A percentile compares a stretch with the other conserved stretches of the same genome.
These are phyloP conservation scores for Antechinus flavipes DNA, from an alignment of 2,113 vertebrate genomes.

Conservation along the genomic window DNA sequence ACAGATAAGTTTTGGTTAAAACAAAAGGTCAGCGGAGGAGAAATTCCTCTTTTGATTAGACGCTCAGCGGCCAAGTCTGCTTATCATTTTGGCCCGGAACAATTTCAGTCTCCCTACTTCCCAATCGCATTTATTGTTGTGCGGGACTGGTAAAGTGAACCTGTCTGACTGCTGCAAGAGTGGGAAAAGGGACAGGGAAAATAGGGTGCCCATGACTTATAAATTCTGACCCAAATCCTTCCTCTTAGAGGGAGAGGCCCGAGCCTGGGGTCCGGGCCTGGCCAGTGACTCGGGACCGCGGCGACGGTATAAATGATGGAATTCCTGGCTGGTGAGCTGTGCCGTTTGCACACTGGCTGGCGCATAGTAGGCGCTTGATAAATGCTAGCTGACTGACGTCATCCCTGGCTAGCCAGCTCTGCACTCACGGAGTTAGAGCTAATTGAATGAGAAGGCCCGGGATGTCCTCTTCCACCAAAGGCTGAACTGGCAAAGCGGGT, in stretches of 20 bases:
- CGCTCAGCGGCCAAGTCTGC: neutral
- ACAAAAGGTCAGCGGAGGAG: neutral
- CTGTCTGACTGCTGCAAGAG: neutral
- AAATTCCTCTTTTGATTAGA: neutral
- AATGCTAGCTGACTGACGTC: neutral
- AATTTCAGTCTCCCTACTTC: neutral
- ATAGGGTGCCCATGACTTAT: neutral
- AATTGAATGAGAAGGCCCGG: neutral
- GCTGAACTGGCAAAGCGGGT: neutral
- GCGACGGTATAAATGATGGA: neutral
- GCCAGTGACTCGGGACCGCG: too few relatives aligned
- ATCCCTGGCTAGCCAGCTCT: neutral
- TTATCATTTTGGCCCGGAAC: neutral
- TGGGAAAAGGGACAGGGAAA: neutral
- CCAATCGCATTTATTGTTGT: neutral
- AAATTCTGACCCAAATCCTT: neutral
- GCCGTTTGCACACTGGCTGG: neutral
- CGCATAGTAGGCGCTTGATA: neutral
- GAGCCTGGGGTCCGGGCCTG: neutral
- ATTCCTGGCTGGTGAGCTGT: neutral
- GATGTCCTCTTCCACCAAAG: neutral
- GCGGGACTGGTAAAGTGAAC: neutral
- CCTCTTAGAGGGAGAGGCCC: neutral
- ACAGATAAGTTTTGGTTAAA: neutral
- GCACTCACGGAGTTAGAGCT: neutral